Percentiles rank a stretch among this genome's conserved stretches.
phyloP scores from a whole-genome alignment of 2,797 vertebrate genomes.

The Philypnodon macrostomus region DNA sequence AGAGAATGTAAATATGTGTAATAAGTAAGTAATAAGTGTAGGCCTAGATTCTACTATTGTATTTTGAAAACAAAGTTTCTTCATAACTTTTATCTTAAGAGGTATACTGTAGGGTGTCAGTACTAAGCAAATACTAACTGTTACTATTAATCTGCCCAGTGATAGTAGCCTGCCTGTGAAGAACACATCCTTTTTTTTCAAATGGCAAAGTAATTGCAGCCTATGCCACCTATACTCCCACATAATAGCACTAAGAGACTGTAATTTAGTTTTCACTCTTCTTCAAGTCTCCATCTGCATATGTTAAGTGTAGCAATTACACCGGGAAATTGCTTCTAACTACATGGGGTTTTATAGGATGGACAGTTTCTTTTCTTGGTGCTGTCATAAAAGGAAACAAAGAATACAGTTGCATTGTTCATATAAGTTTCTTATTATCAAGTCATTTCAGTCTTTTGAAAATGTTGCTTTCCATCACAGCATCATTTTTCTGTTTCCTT shows the following conservation, averaged over 20 bases:
- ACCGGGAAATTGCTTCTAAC: slow-evolving; percentile 74
- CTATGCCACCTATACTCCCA: slow-evolving; percentile 77
- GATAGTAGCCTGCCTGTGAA: slow-evolving; percentile 71
- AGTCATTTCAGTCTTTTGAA: not conserved
- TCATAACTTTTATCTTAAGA: slow-evolving; percentile 23
- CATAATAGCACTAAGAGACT: slow-evolving; percentile 79
- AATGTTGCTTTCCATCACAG: not conserved
- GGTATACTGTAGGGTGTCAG: slow-evolving; percentile 46
- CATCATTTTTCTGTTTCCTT: slow-evolving; percentile 1
- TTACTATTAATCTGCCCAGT: slow-evolving; percentile 75
- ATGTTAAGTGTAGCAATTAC: slow-evolving; percentile 83
- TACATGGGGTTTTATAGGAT: slow-evolving; percentile 61
- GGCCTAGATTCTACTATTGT: too few relatives aligned
- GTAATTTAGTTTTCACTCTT: slow-evolving; percentile 81
- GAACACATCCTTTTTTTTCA: slow-evolving; percentile 71
- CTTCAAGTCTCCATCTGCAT: slow-evolving; percentile 75
- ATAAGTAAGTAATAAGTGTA: too few relatives aligned
- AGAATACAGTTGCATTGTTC: slow-evolving; percentile 34
- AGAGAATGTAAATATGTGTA: too few relatives aligned
- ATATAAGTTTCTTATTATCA: slow-evolving; percentile 2
- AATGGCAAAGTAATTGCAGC: slow-evolving; percentile 83
- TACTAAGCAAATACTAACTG: slow-evolving; percentile 58
- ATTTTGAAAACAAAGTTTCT: too few relatives aligned
- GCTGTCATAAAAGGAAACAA: slow-evolving; percentile 45
- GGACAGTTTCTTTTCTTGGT: slow-evolving; percentile 62